Conservation (phyloP, 2,888 invertebrate genomes). For the Eupelmus urozonus region DNA sequence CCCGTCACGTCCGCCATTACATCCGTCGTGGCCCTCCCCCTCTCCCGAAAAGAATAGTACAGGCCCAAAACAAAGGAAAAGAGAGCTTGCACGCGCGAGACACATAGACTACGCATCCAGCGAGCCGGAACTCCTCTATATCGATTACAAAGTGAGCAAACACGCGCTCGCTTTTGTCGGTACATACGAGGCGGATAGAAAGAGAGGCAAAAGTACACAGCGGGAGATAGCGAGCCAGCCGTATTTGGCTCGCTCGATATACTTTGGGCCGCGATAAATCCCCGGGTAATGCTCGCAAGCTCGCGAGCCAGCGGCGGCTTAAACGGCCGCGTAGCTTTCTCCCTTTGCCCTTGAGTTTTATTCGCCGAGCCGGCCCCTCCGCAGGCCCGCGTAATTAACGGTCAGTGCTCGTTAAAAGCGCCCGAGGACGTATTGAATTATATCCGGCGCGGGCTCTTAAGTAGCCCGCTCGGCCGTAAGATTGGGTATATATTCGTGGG, state of each 20-base stretch:
- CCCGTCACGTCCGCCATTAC: constrained; percentile 41
- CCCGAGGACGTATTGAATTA: constrained; percentile 33
- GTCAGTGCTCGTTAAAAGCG: neutral
- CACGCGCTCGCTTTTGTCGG: neutral
- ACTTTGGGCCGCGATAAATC: constrained; percentile 41
- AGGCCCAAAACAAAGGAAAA: constrained; percentile 5
- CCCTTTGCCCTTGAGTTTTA: constrained; percentile 52
- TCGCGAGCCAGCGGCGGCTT: neutral
- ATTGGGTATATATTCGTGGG: too few relatives aligned
- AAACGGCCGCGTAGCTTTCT: too few relatives aligned
- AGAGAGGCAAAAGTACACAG: neutral
- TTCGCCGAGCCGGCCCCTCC: constrained; percentile 20
- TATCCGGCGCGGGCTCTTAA: neutral
- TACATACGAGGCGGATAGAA: neutral
- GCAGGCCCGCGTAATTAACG: neutral
- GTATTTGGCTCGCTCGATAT: constrained; percentile 45
- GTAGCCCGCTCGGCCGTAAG: too few relatives aligned
- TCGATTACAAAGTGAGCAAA: constrained; percentile 38
- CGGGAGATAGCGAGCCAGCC: neutral
- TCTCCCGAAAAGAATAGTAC: constrained; percentile 16
- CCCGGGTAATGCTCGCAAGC: constrained; percentile 29
- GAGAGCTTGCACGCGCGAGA: neutral
- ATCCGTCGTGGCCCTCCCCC: too few relatives aligned
- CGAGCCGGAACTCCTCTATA: constrained; percentile 19
- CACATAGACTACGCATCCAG: neutral